Base-by-base conservation (phyloP, 2,113 vertebrate genomes). In the Bombycilla garrulus region DNA sequence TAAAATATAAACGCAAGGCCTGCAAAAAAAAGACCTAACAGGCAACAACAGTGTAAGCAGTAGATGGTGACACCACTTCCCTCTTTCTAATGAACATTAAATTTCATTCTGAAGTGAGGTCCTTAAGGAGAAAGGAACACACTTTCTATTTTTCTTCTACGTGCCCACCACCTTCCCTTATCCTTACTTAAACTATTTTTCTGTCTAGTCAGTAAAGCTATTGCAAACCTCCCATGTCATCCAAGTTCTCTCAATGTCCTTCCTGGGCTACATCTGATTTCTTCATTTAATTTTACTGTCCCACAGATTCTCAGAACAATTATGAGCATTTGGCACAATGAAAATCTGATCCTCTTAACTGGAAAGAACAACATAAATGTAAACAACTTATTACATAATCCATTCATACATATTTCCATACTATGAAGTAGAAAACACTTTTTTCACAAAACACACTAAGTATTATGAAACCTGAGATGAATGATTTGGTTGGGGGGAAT, bases 391-490 rank as follows among this genome's bases (percentile, higher is more conserved):
- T 83, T 81, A 51, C 24, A 62, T 86, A 94, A 92, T 31, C 42
- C 48, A 44, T 73, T 82, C 71, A 85, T 35, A 77, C 3, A 22
- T 74, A 79, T 72, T 90, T 96, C 51, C 57, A 56, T 35, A 24
- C 26, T 62, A 69, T 81, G 64, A 94, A 74, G 35, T 10, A 60
- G 33, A 83, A 83, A 22, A 47, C 16, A 35, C 12, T 69, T 87
- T 56, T 81, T 92, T 81, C 86, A 90, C 44, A 86, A 83, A 93
- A 47, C 38, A 66, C 21, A 50, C 11, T 61, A 0, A 6, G 9
- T 83, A 58, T 92, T 90, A 81, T 44, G 62, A 67, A 94, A 96
- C 26, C 11, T 38, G 38, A 90, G 64, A 88, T 90, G 58, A 94
- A 83, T 73, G 42, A 92, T 83, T 83, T 66, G 50, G 15, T 64